A percentile compares a stretch with the other conserved stretches of the same genome.
Evolutionary conservation across 2,888 invertebrate species (phyloP).

Genomic region (Sarcophaga caerulescens): DNA sequence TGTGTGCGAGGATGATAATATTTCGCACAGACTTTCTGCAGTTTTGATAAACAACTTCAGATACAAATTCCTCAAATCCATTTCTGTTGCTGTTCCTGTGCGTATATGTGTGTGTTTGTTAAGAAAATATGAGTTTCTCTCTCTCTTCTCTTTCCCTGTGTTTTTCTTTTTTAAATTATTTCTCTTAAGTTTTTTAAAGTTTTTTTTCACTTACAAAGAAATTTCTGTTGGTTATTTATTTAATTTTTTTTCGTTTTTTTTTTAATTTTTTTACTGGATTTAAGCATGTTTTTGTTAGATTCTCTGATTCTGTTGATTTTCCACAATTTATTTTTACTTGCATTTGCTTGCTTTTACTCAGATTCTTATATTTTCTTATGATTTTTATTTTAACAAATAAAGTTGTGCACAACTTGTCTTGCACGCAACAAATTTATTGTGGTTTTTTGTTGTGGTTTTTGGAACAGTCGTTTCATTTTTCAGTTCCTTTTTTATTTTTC

Average conservation of each 20-base stretch:
- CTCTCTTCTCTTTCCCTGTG: not conserved
- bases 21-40: not conserved
- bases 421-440: slow-evolving; percentile 45
- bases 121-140: not conserved
- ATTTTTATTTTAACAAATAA: slow-evolving; percentile 15
- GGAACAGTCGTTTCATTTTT: not conserved
- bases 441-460: slow-evolving; percentile 1
- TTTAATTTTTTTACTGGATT: not conserved
- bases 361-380: slow-evolving; percentile 1
- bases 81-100: not conserved
- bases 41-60: slow-evolving; percentile 29
- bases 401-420: slow-evolving; percentile 6
- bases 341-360: slow-evolving; percentile 14
- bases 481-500: not conserved
- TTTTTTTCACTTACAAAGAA: slow-evolving; percentile 14
- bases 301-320: slow-evolving; percentile 18
- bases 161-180: no score
- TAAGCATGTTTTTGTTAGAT: slow-evolving; percentile 15
- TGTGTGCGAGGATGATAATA: slow-evolving; percentile 19
- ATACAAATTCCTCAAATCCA: not conserved
- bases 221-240: slow-evolving; percentile 27
- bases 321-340: slow-evolving; percentile 30
- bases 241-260: slow-evolving; percentile 18
- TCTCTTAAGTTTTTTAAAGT: not conserved
- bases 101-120: not conserved